These are phyloP conservation scores for Hyperoplus lanceolatus DNA, from an alignment of 2,797 vertebrate genomes.

Conservation along the genomic window DNA sequence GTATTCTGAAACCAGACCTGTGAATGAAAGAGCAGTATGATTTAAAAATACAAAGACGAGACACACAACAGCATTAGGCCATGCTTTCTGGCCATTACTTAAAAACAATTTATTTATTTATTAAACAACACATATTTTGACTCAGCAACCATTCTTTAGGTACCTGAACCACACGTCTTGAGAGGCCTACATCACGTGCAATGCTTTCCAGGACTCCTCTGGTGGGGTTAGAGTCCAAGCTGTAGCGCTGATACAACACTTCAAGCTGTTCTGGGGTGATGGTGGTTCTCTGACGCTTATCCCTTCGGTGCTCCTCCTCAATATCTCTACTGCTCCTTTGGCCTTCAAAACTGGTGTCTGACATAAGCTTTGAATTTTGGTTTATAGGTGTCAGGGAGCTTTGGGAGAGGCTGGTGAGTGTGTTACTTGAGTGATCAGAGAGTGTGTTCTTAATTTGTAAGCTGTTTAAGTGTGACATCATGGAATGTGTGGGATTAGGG, in stretches of 20 bases:
- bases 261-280: slow-evolving; percentile 99
- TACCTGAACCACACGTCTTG: slow-evolving; percentile 98
- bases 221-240: slow-evolving; percentile 98
- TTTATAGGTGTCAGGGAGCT: slow-evolving; percentile 91
- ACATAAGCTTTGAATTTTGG: slow-evolving; percentile 93
- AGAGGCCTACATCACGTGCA: slow-evolving; percentile 96
- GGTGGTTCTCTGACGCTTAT: slow-evolving; percentile 97
- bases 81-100: not conserved
- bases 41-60: slow-evolving; percentile 19
- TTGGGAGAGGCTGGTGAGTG: slow-evolving; percentile 88
- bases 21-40: slow-evolving; percentile 24
- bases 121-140: not conserved
- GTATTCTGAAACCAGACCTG: slow-evolving; percentile 99
- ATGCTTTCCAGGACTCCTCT: slow-evolving; percentile 98
- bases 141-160: slow-evolving; percentile 10
- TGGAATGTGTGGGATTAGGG: slow-evolving; percentile 72
- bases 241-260: slow-evolving; percentile 97
- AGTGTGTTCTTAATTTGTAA: slow-evolving; percentile 78
- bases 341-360: slow-evolving; percentile 89
- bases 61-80: slow-evolving; percentile 1
- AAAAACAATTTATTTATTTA: not conserved
- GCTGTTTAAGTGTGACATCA: slow-evolving; percentile 80
- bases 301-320: slow-evolving; percentile 95
- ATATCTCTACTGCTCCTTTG: slow-evolving; percentile 83
- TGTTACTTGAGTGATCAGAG: slow-evolving; percentile 84